Percentiles rank a stretch among this genome's conserved stretches.
phyloP scores from a whole-genome alignment of 2,797 vertebrate species.

The Ctenochaetus hawaiiensis region DNA sequence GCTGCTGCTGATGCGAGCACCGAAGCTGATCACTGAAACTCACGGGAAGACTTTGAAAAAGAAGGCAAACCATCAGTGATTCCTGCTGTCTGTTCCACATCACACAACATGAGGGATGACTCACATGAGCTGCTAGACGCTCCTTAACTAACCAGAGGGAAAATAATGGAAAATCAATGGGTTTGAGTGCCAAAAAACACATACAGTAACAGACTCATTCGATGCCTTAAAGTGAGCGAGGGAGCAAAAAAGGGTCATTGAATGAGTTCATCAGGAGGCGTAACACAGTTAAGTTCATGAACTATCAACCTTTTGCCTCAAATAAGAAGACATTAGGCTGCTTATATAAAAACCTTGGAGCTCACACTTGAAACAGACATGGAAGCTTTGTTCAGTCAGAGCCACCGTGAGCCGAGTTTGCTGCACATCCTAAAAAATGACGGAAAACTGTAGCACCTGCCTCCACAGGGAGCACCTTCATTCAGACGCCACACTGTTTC shows the following conservation, averaged over 20 bases:
- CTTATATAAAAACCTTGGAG: background rate
- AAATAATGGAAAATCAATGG: conserved; percentile 26
- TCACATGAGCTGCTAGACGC: conserved; percentile 10
- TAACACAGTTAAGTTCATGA: conserved; percentile 2
- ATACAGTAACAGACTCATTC: background rate
- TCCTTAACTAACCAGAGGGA: conserved; percentile 17
- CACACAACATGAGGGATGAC: conserved; percentile 6
- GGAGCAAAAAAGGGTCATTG: background rate
- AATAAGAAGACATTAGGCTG: conserved; percentile 24
- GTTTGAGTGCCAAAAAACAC: background rate
- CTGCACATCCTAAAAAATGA: conserved; percentile 13
- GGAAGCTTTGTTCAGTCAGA: conserved; percentile 23
- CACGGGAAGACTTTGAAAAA: background rate
- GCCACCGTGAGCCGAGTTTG: conserved; percentile 8
- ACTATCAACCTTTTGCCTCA: background rate
- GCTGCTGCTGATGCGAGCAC: conserved; percentile 35
- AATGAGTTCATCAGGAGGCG: conserved; percentile 3
- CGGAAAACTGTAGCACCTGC: conserved; percentile 18
- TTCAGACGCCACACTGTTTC: conserved; percentile 12
- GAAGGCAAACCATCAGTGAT: background rate
- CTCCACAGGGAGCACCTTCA: conserved; percentile 10
- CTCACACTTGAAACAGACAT: conserved; percentile 29
- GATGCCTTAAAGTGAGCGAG: background rate
- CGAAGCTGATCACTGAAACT: conserved; percentile 9
- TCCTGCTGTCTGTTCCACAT: conserved; percentile 30